Base-by-base conservation (phyloP, 2,797 vertebrate species). In the Bovichtus diacanthus region DNA sequence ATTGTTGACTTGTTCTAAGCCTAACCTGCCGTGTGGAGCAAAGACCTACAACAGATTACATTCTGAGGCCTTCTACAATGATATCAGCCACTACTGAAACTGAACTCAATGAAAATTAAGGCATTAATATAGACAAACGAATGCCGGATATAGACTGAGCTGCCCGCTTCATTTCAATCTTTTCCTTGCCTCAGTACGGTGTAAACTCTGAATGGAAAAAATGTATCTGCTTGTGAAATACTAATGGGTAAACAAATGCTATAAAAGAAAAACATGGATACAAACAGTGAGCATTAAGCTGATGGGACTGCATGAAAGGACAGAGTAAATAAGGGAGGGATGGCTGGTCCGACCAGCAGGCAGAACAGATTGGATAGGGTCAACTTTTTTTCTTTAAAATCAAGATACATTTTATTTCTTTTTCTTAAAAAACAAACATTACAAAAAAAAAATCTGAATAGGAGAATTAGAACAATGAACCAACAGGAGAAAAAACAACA, bases 381-480 rank as follows among this genome's bases (percentile, higher is more conserved):
- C 90, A 5, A 83, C 75, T 75, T 82, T 87, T 75, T 92, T 91
- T 94, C 90, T 95, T 95, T 95, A 93, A 96, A 95, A 96, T 94
- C 94, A 95, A 93, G 94, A 95, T 95, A 96, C 94, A 95, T 95
- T 96, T 96, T 95, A 94, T 94, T 95, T 93, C 78, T 93, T 95
- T 34, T 95, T 94, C 92, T 94, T 95, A 95, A 96, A 95, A 95
- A 96, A 95, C 91, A 95, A 95, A 95, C 94, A 94, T 95, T 95
- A 95, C 93, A 95, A 94, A 95, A 95, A 94, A 95, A 94, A 95
- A 95, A 91, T 93, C 87, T 90, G 90, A 94, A 94, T 92, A 94
- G 90, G 90, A 92, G 89, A 94, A 94, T 94, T 94, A 93, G 86
- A 93, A 91, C 89, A 92, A 91, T 92, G 79, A 91, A 92, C 87